Percentiles rank a stretch among this genome's conserved stretches.
Conservation (phyloP, 2,113 vertebrate genomes). For the Antigone vipio region DNA sequence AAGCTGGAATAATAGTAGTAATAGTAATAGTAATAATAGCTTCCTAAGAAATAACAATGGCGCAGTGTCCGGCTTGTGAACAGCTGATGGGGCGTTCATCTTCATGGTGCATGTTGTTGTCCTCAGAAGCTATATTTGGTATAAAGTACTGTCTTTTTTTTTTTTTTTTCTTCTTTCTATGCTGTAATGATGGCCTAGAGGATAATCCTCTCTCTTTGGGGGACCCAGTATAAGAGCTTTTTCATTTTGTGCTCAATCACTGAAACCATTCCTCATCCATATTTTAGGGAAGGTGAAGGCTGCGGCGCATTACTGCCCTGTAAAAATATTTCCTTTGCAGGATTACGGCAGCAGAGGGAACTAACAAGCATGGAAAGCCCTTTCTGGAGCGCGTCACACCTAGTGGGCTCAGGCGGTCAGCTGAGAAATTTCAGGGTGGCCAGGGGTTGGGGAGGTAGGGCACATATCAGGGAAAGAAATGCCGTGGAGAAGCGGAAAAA, state of each 20-base stretch:
- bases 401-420: background rate
- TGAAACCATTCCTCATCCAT: conserved; percentile 54
- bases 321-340: conserved; percentile 70
- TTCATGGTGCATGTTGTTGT: background rate
- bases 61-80: background rate
- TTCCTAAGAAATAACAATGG: background rate
- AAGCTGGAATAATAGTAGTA: background rate
- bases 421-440: conserved; percentile 53
- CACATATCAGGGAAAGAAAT: background rate
- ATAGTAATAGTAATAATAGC: background rate
- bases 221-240: conserved; percentile 3
- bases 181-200: background rate
- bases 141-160: background rate
- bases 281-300: conserved; percentile 66
- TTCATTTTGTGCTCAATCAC: conserved; percentile 63
- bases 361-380: conserved; percentile 55
- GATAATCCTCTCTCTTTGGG: conserved; percentile 49
- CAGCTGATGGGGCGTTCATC: background rate
- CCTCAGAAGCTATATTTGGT: background rate
- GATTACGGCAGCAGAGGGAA: conserved; percentile 40
- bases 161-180: background rate
- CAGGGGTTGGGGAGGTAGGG: background rate
- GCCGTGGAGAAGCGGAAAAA: background rate
- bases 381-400: conserved; percentile 30
- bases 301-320: conserved; percentile 43